Percentiles rank a stretch among this genome's conserved stretches.
These are phyloP conservation scores for Asteroscopus sphinx DNA, from an alignment of 2,888 invertebrate species.

Conservation along the genomic window DNA sequence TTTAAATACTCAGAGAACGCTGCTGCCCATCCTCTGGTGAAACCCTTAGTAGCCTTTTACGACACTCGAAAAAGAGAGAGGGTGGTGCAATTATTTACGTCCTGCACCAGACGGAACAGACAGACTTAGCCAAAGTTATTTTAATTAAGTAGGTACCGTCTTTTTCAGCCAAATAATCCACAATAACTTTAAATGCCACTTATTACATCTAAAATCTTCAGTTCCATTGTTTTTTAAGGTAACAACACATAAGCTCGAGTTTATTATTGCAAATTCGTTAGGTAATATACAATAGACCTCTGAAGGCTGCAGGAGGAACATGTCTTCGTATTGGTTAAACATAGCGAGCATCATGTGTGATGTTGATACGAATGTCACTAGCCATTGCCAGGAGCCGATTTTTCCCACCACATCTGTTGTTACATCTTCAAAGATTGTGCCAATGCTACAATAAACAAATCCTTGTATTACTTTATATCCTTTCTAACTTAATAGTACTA, in stretches of 20 bases:
- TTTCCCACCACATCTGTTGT: constrained; percentile 81
- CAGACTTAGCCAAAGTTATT: background rate
- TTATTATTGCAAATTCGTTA: constrained; percentile 59
- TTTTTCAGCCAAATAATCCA: constrained; percentile 82
- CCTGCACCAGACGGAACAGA: background rate
- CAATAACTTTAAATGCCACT: constrained; percentile 77
- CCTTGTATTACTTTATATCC: background rate
- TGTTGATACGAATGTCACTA: constrained; percentile 76
- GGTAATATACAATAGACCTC: constrained; percentile 69
- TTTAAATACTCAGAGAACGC: too few species aligned
- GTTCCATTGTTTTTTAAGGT: constrained; percentile 65
- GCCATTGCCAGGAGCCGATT: constrained; percentile 84
- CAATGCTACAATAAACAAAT: constrained; percentile 73
- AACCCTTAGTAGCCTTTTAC: too few species aligned
- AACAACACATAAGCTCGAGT: constrained; percentile 72
- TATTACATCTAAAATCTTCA: constrained; percentile 66
- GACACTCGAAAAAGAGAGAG: too few species aligned
- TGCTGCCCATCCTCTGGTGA: too few species aligned
- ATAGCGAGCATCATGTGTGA: constrained; percentile 70
- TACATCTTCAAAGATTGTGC: constrained; percentile 83
- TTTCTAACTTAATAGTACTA: background rate
- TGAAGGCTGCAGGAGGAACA: constrained; percentile 72
- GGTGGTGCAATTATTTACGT: too few species aligned
- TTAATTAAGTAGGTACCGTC: constrained; percentile 72
- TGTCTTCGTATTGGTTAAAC: constrained; percentile 79